Percentiles rank a stretch among this genome's conserved stretches.
phyloP scores from a whole-genome alignment of 2,888 invertebrate species.

The Stramonita haemastoma region DNA sequence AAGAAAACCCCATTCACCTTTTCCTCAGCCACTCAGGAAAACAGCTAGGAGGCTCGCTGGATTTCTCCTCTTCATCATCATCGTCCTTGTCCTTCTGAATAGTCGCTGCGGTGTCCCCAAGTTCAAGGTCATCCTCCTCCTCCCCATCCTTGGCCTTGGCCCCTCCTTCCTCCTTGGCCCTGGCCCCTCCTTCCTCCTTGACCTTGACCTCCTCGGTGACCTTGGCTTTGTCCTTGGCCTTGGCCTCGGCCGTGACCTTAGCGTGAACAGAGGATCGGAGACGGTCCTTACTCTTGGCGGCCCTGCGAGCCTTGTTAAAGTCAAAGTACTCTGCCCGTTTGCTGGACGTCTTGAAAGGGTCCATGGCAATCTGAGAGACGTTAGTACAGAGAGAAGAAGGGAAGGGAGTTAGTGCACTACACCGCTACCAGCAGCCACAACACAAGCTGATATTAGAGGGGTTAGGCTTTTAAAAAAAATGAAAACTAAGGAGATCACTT shows the following conservation, averaged over 20 bases:
- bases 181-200: neutral
- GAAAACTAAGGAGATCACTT: too few species aligned
- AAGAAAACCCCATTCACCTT: conserved; percentile 2
- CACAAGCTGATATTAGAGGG: too few species aligned
- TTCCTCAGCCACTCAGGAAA: conserved; percentile 35
- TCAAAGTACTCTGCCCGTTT: conserved; percentile 30
- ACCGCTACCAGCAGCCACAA: neutral
- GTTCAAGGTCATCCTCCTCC: conserved; percentile 58
- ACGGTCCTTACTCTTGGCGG: conserved; percentile 3
- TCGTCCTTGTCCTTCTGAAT: conserved; percentile 49
- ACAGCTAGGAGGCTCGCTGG: conserved; percentile 38
- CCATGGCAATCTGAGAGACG: conserved; percentile 3
- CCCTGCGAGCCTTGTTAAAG: conserved; percentile 29
- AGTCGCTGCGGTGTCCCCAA: conserved; percentile 63
- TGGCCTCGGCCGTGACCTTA: neutral
- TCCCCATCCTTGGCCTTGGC: conserved; percentile 27
- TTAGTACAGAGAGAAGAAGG: conserved; percentile 11
- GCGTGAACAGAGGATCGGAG: conserved; percentile 8
- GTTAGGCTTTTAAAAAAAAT: too few species aligned
- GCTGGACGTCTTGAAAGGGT: conserved; percentile 30
- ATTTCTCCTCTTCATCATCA: conserved; percentile 21
- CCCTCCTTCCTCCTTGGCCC: neutral
- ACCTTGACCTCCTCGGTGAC: neutral
- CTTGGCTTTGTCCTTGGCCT: neutral
- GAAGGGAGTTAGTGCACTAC: neutral